These are phyloP conservation scores for Habroteleia sp. DNA, from an alignment of 2,888 invertebrate genomes.

Conservation along the genomic window DNA sequence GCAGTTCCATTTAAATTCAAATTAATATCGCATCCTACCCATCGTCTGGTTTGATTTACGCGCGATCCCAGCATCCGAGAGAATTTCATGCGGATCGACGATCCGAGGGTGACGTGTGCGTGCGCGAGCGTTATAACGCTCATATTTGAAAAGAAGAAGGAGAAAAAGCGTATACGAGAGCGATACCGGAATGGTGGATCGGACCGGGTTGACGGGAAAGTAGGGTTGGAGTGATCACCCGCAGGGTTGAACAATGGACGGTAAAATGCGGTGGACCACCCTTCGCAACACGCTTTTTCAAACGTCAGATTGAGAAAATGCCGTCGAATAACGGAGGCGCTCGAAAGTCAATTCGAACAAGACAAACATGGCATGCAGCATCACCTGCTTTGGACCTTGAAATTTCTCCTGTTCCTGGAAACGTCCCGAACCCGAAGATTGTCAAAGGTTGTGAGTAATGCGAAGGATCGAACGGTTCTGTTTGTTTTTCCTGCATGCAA, in stretches of 20 bases:
- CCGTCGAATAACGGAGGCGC: slow-evolving; percentile 52
- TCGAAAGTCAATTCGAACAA: slow-evolving; percentile 74
- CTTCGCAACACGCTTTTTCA: slow-evolving; percentile 74
- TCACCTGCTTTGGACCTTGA: slow-evolving; percentile 72
- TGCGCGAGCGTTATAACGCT: slow-evolving; percentile 19
- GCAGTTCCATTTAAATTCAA: slow-evolving; percentile 70
- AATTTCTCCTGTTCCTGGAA: slow-evolving; percentile 70
- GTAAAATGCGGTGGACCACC: slow-evolving; percentile 78
- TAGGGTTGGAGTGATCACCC: slow-evolving; percentile 75
- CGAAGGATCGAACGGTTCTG: background rate
- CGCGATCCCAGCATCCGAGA: slow-evolving; percentile 41
- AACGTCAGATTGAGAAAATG: slow-evolving; percentile 52
- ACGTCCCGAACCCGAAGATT: slow-evolving; percentile 8
- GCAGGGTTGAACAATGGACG: slow-evolving; percentile 77
- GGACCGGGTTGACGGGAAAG: slow-evolving; percentile 68
- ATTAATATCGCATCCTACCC: slow-evolving; percentile 67
- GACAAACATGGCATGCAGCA: slow-evolving; percentile 76
- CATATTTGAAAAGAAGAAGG: slow-evolving; percentile 49
- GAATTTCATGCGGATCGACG: slow-evolving; percentile 47
- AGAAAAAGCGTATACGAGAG: no score
- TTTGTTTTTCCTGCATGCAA: slow-evolving; percentile 49
- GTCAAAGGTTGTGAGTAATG: slow-evolving; percentile 31
- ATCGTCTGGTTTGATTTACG: slow-evolving; percentile 67
- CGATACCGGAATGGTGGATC: no score
- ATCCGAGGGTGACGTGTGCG: slow-evolving; percentile 46